phyloP scores from a whole-genome alignment of 2,888 invertebrate species.

The Cantharis flavilabris region DNA sequence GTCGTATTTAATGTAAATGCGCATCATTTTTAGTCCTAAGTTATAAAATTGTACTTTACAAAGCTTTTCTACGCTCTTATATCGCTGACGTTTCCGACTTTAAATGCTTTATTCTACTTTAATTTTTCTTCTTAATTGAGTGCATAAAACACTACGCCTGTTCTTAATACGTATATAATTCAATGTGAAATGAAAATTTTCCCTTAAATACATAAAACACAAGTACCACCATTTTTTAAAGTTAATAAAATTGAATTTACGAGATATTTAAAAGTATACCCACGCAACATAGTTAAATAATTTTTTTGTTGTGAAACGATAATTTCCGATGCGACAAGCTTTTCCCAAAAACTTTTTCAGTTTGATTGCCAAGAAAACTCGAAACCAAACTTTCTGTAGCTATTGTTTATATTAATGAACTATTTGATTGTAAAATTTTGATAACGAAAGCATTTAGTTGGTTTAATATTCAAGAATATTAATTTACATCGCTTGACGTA shows the following conservation, averaged over 20 bases:
- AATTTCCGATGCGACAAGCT: neutral
- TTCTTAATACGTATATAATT: slow-evolving; percentile 8
- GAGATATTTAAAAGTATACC: neutral
- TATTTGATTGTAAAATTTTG: neutral
- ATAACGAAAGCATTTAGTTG: neutral
- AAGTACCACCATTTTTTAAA: neutral
- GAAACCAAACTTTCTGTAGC: neutral
- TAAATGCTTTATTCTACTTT: slow-evolving; percentile 12
- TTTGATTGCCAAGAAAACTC: neutral
- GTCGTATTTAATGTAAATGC: slow-evolving; percentile 16
- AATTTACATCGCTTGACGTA: neutral
- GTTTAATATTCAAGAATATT: neutral
- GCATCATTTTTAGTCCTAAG: slow-evolving; percentile 10
- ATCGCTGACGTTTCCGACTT: slow-evolving; percentile 2
- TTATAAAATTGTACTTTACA: slow-evolving; percentile 5
- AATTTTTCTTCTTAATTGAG: slow-evolving; percentile 19
- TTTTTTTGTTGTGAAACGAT: neutral
- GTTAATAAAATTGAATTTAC: neutral
- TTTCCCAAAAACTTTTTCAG: neutral
- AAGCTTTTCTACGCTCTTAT: neutral
- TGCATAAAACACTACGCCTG: slow-evolving; percentile 10
- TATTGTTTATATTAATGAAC: neutral
- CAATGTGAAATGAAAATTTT: slow-evolving; percentile 18
- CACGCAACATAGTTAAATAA: neutral
- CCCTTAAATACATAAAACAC: slow-evolving; percentile 10